Conservation (phyloP, 2,113 vertebrate genomes). For the Tetrax tetrax region DNA sequence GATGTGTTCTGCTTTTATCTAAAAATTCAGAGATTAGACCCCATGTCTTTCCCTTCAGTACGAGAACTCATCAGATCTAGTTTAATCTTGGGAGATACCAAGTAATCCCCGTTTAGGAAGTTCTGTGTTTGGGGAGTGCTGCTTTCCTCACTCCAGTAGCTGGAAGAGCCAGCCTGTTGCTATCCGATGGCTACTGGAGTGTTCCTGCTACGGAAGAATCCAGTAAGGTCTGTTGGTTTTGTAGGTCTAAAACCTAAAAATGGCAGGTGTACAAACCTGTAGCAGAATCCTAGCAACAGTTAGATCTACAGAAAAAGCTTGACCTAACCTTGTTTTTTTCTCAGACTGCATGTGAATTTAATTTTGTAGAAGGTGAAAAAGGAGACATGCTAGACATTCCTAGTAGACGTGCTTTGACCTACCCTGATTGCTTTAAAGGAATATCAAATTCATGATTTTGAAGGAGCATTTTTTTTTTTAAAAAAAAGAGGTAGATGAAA, state of each 20-base stretch:
- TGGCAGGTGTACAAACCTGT: background rate
- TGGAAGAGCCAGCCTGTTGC: too few relatives aligned
- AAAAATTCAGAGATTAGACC: background rate
- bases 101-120: background rate
- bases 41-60: background rate
- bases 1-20: conserved; percentile 12
- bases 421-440: background rate
- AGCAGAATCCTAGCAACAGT: background rate
- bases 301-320: background rate
- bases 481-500: background rate
- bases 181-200: too few relatives aligned
- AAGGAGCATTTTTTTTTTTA: background rate
- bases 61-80: background rate
- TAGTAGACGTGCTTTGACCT: background rate
- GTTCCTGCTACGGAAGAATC: background rate
- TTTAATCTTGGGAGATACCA: background rate
- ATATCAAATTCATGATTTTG: background rate
- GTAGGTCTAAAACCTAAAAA: background rate
- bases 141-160: background rate
- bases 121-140: background rate
- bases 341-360: background rate
- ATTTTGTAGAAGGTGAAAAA: background rate
- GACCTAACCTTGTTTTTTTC: background rate
- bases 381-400: background rate
- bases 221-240: background rate